A percentile compares a stretch with the other conserved stretches of the same genome.
Conservation (phyloP, 2,113 vertebrate species). For the Telmatochromis bifrenatus region DNA sequence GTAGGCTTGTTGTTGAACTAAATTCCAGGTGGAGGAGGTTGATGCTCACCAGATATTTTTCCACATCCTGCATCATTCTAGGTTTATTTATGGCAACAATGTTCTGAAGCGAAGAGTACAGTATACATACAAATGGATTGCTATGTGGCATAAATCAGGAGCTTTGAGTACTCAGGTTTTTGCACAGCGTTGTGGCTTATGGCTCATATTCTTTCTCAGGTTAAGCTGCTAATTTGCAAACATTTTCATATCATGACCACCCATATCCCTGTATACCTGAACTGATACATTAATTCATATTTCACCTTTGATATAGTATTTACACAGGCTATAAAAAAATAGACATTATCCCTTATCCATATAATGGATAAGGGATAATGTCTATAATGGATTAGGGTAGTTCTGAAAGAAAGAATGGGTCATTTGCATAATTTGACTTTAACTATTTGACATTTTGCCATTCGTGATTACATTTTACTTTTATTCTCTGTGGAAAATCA, state of each 20-base stretch:
- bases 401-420: background rate
- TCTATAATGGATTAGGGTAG: background rate
- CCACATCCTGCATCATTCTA: background rate
- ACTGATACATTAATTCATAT: background rate
- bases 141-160: background rate
- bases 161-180: background rate
- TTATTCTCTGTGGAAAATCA: background rate
- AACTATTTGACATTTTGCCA: background rate
- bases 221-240: constrained; percentile 14
- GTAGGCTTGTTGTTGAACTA: background rate
- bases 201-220: background rate
- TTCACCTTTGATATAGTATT: background rate
- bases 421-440: background rate
- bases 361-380: background rate
- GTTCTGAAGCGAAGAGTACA: background rate
- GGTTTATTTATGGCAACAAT: background rate
- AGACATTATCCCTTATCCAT: background rate
- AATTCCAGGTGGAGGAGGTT: background rate
- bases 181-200: background rate
- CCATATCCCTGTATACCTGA: background rate
- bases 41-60: background rate
- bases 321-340: background rate
- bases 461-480: background rate
- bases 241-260: background rate
- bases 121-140: background rate